Evolutionary conservation across 2,888 invertebrate species (phyloP).

Genomic region (Drosophila mayaguana): DNA sequence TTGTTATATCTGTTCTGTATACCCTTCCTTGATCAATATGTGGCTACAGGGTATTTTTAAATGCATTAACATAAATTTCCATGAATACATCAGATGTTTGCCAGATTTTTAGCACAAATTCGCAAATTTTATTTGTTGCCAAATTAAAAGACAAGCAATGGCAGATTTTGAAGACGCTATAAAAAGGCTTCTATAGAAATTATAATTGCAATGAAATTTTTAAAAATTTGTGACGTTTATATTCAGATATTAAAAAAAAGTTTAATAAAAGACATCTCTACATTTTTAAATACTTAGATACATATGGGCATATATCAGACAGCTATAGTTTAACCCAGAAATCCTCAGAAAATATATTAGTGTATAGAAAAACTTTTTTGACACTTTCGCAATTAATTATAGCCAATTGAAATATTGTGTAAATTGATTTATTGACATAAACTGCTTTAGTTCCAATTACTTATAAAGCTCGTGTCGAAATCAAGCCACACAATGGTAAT

Average conservation of each 20-base stretch:
- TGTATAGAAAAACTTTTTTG: background rate
- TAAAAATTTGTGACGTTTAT: background rate
- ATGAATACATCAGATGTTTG: constrained; percentile 11
- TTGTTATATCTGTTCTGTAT: background rate
- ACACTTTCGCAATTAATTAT: constrained; percentile 13
- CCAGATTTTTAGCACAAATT: constrained; percentile 6
- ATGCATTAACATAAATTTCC: background rate
- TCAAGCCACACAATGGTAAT: constrained; percentile 39
- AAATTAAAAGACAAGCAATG: constrained; percentile 1
- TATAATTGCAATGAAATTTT: background rate
- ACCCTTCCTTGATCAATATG: background rate
- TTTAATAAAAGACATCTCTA: background rate
- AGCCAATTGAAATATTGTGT: constrained; percentile 41
- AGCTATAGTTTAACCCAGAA: too few relatives aligned
- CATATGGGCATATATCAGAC: too few relatives aligned
- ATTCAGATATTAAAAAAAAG: background rate
- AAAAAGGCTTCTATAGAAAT: background rate
- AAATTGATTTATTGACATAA: constrained; percentile 50
- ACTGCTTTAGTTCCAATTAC: constrained; percentile 54
- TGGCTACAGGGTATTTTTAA: background rate
- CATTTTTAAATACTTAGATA: background rate
- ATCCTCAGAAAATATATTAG: too few relatives aligned
- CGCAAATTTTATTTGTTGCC: background rate
- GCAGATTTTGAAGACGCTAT: background rate
- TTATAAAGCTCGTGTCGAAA: constrained; percentile 38